These are phyloP conservation scores for Corydoras sp. DNA, from an alignment of 2,113 vertebrate genomes.

Conservation along the genomic window DNA sequence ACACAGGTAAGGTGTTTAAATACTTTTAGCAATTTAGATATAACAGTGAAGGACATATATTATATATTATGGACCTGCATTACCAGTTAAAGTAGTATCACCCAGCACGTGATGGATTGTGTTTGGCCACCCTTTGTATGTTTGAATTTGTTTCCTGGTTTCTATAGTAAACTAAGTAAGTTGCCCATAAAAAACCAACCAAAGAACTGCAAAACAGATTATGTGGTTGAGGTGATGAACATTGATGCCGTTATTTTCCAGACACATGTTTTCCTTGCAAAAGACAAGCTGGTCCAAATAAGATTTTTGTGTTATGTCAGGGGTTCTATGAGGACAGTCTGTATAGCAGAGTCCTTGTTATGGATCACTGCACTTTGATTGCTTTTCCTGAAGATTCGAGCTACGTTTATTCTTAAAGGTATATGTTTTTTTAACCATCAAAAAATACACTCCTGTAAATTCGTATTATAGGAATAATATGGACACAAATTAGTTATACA, in stretches of 20 bases:
- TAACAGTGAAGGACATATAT: too few species aligned
- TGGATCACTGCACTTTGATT: slow-evolving; percentile 21
- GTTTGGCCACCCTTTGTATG: not conserved
- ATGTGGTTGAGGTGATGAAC: slow-evolving; percentile 46
- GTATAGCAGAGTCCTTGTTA: not conserved
- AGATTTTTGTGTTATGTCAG: slow-evolving; percentile 28
- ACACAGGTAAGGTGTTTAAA: too few species aligned
- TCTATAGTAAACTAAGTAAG: slow-evolving; percentile 28
- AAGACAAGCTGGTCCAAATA: slow-evolving; percentile 35
- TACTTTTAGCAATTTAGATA: too few species aligned
- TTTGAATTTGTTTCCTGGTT: slow-evolving; percentile 38
- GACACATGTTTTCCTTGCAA: slow-evolving; percentile 38
- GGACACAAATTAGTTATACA: too few species aligned
- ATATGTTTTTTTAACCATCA: too few species aligned
- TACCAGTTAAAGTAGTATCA: too few species aligned
- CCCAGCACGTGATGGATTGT: not conserved
- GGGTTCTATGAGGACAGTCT: slow-evolving; percentile 26
- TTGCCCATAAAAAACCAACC: slow-evolving; percentile 39
- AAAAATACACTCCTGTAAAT: too few species aligned
- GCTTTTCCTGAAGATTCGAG: slow-evolving; percentile 14
- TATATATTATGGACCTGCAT: too few species aligned
- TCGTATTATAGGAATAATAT: too few species aligned
- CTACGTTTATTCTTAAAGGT: too few species aligned
- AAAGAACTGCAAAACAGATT: slow-evolving; percentile 45
- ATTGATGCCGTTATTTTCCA: slow-evolving; percentile 34